phyloP scores from a whole-genome alignment of 2,113 vertebrate genomes.

The Cynoglossus semilaevis region DNA sequence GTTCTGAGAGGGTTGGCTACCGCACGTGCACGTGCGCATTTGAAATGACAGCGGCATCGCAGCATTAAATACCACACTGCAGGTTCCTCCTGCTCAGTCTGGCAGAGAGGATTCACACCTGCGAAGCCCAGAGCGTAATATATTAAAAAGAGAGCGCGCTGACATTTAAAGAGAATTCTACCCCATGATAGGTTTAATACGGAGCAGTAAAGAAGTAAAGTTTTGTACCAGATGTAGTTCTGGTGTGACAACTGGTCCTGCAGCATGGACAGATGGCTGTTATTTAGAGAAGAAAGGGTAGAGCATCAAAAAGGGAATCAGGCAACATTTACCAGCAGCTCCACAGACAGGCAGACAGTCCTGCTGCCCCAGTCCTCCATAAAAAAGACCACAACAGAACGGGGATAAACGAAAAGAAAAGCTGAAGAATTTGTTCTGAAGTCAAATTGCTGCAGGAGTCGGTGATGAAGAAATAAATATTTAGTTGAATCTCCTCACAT shows the following conservation, averaged over 20 bases:
- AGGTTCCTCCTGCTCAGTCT: constrained; percentile 45
- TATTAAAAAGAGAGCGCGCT: constrained; percentile 35
- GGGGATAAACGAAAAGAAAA: not conserved
- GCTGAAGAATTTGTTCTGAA: too few species aligned
- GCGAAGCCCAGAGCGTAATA: constrained; percentile 29
- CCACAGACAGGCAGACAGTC: not conserved
- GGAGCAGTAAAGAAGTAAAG: constrained; percentile 11
- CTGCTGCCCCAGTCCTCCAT: constrained; percentile 2
- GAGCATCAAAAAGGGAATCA: not conserved
- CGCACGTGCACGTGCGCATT: constrained; percentile 46
- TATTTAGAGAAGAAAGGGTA: constrained; percentile 34
- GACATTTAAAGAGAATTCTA: constrained; percentile 43
- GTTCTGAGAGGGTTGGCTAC: constrained; percentile 54
- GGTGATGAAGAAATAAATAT: too few species aligned
- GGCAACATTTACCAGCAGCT: constrained; percentile 26
- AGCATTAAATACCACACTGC: constrained; percentile 48
- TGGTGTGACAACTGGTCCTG: constrained; percentile 30
- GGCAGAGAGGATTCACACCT: constrained; percentile 43
- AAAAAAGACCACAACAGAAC: not conserved
- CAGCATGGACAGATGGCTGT: constrained; percentile 44
- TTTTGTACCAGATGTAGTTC: constrained; percentile 48
- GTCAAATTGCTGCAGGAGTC: too few species aligned
- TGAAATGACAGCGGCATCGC: constrained; percentile 59
- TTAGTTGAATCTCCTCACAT: too few species aligned
- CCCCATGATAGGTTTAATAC: constrained; percentile 22